phyloP scores from a whole-genome alignment of 2,113 vertebrate genomes.

The Mystacornis crossleyi region DNA sequence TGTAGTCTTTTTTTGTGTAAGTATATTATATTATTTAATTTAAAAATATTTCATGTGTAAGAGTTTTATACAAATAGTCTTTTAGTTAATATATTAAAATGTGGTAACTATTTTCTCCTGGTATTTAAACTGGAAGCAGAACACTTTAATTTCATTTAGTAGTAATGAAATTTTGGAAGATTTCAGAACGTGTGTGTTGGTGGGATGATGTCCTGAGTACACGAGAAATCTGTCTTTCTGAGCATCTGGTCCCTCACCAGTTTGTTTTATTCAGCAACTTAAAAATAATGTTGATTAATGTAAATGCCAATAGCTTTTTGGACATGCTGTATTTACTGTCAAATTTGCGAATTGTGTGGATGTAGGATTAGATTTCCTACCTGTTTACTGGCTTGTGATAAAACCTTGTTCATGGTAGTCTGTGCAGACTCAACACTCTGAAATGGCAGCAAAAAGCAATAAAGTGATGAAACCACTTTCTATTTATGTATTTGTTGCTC shows the following conservation, averaged over 20 bases:
- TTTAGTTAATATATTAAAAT: conserved; percentile 55
- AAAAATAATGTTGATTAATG: not conserved
- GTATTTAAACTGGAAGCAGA: conserved; percentile 41
- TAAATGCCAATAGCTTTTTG: not conserved
- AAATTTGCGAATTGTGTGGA: not conserved
- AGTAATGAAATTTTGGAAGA: not conserved
- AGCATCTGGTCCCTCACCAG: not conserved
- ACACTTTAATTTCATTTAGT: not conserved
- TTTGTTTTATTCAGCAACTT: not conserved
- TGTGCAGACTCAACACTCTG: not conserved
- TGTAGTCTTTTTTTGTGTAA: not conserved
- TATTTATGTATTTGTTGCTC: not conserved
- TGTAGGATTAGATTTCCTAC: not conserved
- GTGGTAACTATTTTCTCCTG: not conserved
- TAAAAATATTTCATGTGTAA: conserved; percentile 8
- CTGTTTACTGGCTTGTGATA: not conserved
- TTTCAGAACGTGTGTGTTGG: not conserved
- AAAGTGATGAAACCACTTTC: conserved; percentile 43
- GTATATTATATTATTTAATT: conserved; percentile 15
- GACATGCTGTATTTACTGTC: not conserved
- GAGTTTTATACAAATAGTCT: conserved; percentile 29
- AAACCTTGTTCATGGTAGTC: not conserved
- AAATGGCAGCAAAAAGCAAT: conserved; percentile 37
- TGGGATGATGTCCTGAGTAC: not conserved
- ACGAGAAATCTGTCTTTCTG: not conserved